Conservation (phyloP, 1,140 invertebrate species). For the Venturia canescens region DNA sequence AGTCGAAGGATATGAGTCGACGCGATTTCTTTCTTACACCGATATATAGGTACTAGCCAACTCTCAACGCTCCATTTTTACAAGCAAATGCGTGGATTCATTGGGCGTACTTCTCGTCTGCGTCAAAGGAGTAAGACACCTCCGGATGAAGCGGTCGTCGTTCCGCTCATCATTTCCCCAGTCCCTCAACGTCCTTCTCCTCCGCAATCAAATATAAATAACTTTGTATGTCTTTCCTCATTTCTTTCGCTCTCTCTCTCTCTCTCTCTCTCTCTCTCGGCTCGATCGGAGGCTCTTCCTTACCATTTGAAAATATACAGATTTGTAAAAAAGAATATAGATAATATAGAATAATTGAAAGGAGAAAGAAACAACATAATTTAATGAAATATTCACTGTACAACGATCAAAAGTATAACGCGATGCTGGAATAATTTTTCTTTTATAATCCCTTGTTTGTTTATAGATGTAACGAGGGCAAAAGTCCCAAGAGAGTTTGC, state of each 20-base stretch:
- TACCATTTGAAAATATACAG: too few relatives aligned
- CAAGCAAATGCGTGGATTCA: neutral
- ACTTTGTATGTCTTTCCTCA: neutral
- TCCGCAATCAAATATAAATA: neutral
- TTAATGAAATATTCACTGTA: too few relatives aligned
- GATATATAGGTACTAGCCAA: neutral
- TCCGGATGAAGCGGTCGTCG: constrained; percentile 12
- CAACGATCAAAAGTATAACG: too few relatives aligned
- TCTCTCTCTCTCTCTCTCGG: neutral
- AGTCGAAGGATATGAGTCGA: constrained; percentile 16
- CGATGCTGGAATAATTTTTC: too few relatives aligned
- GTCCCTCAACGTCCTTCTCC: neutral
- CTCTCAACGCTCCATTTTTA: neutral
- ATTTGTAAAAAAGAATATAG: too few relatives aligned
- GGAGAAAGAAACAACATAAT: too few relatives aligned
- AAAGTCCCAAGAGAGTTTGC: neutral
- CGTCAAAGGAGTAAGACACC: constrained; percentile 26
- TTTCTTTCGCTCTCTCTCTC: neutral
- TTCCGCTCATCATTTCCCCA: neutral
- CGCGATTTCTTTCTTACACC: constrained; percentile 29
- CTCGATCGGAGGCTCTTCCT: too few relatives aligned
- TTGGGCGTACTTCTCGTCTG: neutral
- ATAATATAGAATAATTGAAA: too few relatives aligned
- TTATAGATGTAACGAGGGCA: neutral
- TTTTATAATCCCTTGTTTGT: too few relatives aligned